Conservation (phyloP, 2,113 vertebrate species). For the Mustela nigripes region DNA sequence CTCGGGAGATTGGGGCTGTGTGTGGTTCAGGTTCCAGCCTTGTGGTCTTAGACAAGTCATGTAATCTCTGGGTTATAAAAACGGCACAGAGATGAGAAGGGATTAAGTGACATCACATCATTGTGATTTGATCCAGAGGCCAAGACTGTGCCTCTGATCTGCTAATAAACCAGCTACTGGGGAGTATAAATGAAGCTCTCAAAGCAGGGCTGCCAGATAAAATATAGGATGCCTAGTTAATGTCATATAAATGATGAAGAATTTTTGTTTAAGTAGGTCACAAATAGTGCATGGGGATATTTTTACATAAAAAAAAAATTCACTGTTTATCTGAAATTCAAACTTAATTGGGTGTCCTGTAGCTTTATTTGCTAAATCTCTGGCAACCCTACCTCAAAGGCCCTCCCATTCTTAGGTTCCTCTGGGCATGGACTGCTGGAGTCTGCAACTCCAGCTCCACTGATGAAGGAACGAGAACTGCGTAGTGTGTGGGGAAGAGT, state of each 20-base stretch:
- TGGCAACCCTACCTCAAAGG: background rate
- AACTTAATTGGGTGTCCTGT: background rate
- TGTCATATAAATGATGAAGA: background rate
- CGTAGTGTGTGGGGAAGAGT: background rate
- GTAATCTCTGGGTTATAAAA: background rate
- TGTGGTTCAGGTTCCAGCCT: background rate
- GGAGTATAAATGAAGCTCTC: background rate
- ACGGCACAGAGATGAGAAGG: background rate
- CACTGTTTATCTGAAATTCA: background rate
- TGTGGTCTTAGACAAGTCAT: background rate
- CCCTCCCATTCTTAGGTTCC: background rate
- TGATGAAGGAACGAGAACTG: background rate
- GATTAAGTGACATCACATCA: background rate
- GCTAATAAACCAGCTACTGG: background rate
- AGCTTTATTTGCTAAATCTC: slow-evolving; percentile 7
- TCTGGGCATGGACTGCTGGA: background rate
- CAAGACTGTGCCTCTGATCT: background rate
- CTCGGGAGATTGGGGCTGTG: background rate
- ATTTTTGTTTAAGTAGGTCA: background rate
- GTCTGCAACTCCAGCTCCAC: background rate
- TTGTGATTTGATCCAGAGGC: background rate
- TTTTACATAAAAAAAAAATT: background rate
- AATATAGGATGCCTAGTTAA: background rate
- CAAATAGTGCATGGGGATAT: background rate
- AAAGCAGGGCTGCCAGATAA: background rate